Conservation (phyloP, 1,140 invertebrate species). For the Sesamia nonagrioides region DNA sequence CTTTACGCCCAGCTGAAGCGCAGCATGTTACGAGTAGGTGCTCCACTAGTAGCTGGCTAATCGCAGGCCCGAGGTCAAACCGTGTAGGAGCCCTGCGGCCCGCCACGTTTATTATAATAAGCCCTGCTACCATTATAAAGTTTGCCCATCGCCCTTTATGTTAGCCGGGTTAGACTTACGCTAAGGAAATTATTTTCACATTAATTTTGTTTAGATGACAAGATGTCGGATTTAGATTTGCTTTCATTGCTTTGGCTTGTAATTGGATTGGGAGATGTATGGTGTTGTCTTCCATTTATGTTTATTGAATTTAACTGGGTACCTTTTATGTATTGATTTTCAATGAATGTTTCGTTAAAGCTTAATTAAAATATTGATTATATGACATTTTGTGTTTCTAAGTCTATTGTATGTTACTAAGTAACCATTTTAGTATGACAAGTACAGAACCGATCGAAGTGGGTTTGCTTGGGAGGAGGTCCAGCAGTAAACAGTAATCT, state of each 20-base stretch:
- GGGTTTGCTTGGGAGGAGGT: no score
- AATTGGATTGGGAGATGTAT: conserved; percentile 11
- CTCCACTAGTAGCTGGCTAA: conserved; percentile 76
- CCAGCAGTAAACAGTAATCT: no score
- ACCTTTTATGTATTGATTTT: background rate
- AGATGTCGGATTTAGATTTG: conserved; percentile 10
- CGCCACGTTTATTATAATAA: conserved; percentile 85
- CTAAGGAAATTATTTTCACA: conserved; percentile 73
- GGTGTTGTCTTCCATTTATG: background rate
- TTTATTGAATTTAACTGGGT: background rate
- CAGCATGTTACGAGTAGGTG: conserved; percentile 61
- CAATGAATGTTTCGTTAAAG: no score
- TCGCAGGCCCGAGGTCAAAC: conserved; percentile 79
- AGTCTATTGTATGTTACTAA: background rate
- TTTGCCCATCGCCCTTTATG: conserved; percentile 75
- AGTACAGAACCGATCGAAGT: no score
- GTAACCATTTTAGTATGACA: no score
- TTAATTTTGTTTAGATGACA: conserved; percentile 48
- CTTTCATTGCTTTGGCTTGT: background rate
- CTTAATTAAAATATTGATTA: no score
- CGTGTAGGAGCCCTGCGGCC: conserved; percentile 73
- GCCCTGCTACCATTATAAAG: conserved; percentile 73
- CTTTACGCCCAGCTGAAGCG: conserved; percentile 47
- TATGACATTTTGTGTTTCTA: no score
- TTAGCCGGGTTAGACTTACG: conserved; percentile 49